These are phyloP conservation scores for Papilio helenus DNA, from an alignment of 1,140 invertebrate genomes.

Conservation along the genomic window DNA sequence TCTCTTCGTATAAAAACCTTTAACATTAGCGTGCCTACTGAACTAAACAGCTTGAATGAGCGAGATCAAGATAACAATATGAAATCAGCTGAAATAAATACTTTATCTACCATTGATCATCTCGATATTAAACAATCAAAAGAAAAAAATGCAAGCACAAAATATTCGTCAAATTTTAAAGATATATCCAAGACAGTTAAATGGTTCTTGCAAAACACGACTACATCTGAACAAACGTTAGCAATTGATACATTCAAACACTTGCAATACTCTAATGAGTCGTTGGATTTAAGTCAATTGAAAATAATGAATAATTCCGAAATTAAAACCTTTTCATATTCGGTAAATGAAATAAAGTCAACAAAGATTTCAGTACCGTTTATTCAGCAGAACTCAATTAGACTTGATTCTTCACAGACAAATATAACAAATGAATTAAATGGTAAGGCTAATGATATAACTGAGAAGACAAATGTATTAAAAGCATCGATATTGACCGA, in stretches of 20 bases:
- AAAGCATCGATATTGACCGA: not conserved
- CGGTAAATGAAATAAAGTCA: not conserved
- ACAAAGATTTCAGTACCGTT: not conserved
- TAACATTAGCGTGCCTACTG: not conserved
- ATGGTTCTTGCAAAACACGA: not conserved
- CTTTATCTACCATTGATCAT: not conserved
- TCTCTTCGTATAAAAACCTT: not conserved
- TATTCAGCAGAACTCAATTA: not conserved
- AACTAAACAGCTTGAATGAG: not conserved
- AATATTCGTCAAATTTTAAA: not conserved
- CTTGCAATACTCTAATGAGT: not conserved
- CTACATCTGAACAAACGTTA: not conserved
- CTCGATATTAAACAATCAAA: not conserved
- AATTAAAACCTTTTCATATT: not conserved
- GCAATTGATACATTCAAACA: not conserved
- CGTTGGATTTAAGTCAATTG: not conserved
- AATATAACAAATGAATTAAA: not conserved
- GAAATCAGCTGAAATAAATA: not conserved
- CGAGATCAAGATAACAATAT: not conserved
- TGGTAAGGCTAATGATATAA: not conserved
- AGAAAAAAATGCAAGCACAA: not conserved
- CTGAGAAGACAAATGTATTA: not conserved
- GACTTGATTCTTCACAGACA: not conserved
- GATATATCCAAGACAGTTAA: not conserved
- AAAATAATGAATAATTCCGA: not conserved